Conservation (phyloP, 2,113 vertebrate genomes). For the Rallus limicola region DNA sequence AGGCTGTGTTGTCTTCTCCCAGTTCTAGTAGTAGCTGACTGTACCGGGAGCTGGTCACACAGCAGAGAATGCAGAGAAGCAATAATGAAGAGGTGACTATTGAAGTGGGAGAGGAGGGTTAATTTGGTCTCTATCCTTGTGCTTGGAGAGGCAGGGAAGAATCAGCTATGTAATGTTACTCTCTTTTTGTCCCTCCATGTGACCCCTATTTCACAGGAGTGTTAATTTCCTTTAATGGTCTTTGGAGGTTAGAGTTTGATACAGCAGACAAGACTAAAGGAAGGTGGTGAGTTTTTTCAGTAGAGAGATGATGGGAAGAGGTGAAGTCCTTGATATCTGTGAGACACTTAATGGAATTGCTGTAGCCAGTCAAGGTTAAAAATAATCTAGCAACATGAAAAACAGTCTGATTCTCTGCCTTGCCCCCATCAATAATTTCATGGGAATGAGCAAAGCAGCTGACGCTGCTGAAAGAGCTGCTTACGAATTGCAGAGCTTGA, state of each 20-base stretch:
- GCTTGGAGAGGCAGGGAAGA: background rate
- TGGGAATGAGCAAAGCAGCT: background rate
- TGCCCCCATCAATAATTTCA: background rate
- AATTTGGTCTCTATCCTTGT: background rate
- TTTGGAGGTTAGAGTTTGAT: background rate
- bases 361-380: background rate
- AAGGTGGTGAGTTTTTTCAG: background rate
- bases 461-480: background rate
- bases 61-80: background rate
- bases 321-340: background rate
- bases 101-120: background rate
- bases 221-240: background rate
- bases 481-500: background rate
- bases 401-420: background rate
- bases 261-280: background rate
- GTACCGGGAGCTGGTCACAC: fast-evolving
- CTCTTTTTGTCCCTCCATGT: background rate
- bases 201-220: background rate
- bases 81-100: background rate
- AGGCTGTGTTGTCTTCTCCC: background rate
- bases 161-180: background rate
- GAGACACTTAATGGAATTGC: background rate
- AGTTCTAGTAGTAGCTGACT: background rate
- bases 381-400: background rate
- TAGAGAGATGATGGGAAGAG: background rate